A percentile compares a stretch with the other conserved stretches of the same genome.
Conservation (phyloP, 2,113 vertebrate species). For the Orthonyx spaldingii region DNA sequence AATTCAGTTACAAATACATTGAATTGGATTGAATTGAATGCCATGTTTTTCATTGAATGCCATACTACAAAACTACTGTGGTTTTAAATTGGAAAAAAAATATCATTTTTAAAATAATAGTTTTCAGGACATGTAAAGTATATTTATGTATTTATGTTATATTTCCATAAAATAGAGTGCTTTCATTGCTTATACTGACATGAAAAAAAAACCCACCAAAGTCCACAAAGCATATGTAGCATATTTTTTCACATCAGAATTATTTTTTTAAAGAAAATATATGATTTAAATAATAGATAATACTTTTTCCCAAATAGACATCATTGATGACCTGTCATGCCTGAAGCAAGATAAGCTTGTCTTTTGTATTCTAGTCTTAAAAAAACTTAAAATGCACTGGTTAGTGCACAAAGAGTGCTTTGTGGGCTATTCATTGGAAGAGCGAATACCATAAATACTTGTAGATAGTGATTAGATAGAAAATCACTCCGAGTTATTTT, state of each 20-base stretch:
- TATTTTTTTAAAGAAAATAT: neutral
- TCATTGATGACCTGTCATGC: slow-evolving; percentile 43
- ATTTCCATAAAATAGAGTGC: neutral
- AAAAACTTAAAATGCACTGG: slow-evolving; percentile 31
- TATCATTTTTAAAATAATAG: neutral
- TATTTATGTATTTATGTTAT: neutral
- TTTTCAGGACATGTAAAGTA: neutral
- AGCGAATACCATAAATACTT: slow-evolving; percentile 78
- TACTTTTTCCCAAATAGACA: slow-evolving; percentile 12
- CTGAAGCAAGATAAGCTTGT: slow-evolving; percentile 56
- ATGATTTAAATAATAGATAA: neutral
- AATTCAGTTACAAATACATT: neutral
- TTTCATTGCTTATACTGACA: neutral
- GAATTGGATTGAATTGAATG: neutral
- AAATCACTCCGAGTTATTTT: slow-evolving; percentile 53
- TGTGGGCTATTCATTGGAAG: slow-evolving; percentile 63
- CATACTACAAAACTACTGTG: neutral
- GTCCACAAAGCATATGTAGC: neutral
- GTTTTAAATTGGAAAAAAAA: neutral
- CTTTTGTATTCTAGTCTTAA: slow-evolving; percentile 48
- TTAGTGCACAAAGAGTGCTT: slow-evolving; percentile 68
- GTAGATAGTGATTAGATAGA: slow-evolving; percentile 82
- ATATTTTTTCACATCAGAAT: neutral
- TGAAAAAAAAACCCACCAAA: neutral
- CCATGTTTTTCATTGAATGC: neutral